Evolutionary conservation across 2,888 invertebrate species (phyloP).

Genomic region (Synanthedon tipuliformis): DNA sequence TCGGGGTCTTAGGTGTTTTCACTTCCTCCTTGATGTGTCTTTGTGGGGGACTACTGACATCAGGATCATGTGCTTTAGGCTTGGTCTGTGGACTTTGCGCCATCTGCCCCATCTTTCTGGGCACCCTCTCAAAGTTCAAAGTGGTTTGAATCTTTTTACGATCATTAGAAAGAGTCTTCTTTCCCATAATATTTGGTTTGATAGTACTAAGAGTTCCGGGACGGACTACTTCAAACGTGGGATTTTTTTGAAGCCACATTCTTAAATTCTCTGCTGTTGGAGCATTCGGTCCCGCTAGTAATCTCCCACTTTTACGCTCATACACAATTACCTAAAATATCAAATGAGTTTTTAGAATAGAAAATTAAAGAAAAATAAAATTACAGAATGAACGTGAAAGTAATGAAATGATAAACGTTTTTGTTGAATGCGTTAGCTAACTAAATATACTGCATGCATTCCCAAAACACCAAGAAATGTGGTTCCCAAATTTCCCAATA

Average conservation of each 20-base stretch:
- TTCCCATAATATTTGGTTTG: conserved; percentile 41
- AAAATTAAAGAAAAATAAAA: conserved; percentile 6
- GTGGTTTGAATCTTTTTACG: conserved; percentile 56
- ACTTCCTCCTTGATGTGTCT: conserved; percentile 26
- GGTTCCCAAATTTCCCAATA: too few species aligned
- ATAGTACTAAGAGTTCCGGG: conserved; percentile 69
- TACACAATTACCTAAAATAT: conserved; percentile 77
- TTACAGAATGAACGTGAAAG: conserved; percentile 3
- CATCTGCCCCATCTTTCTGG: conserved; percentile 34
- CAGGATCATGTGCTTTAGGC: conserved; percentile 22
- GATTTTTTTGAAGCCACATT: conserved; percentile 87
- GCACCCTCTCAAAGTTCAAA: conserved; percentile 56
- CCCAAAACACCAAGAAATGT: too few species aligned
- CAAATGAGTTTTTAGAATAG: conserved; percentile 3
- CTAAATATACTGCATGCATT: too few species aligned
- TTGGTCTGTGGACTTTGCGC: conserved; percentile 12
- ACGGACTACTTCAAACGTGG: conserved; percentile 86
- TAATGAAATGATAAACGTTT: not conserved
- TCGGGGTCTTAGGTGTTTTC: conserved; percentile 28
- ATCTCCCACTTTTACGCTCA: conserved; percentile 82
- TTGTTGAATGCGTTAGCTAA: too few species aligned
- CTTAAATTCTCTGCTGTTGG: conserved; percentile 84
- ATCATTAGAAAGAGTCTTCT: conserved; percentile 29
- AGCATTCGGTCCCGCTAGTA: conserved; percentile 81
- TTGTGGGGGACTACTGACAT: conserved; percentile 21